A percentile compares a stretch with the other conserved stretches of the same genome.
Evolutionary conservation across 2,888 invertebrate genomes (phyloP).

Genomic region (Tolmerus cingulatus): DNA sequence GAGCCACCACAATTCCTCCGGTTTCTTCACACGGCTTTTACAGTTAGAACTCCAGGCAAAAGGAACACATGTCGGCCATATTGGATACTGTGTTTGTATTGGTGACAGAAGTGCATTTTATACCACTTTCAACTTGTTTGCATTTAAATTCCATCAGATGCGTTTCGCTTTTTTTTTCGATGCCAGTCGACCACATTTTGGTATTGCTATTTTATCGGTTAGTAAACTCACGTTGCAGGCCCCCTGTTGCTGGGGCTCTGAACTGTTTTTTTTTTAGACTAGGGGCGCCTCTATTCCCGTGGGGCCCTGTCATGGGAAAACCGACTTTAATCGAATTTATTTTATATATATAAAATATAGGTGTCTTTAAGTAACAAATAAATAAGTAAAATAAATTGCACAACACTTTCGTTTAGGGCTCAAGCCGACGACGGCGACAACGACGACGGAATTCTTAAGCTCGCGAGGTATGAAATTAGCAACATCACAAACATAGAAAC

Average conservation of each 20-base stretch:
- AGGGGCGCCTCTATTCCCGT: background rate
- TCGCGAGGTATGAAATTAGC: background rate
- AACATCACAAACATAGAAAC: background rate
- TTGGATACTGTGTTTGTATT: constrained; percentile 7
- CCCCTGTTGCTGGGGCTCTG: background rate
- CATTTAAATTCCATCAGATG: constrained; percentile 12
- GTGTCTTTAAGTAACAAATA: background rate
- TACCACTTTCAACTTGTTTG: constrained; percentile 24
- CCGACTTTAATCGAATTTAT: background rate
- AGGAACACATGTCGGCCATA: constrained; percentile 15
- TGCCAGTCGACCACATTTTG: background rate
- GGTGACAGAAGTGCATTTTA: constrained; percentile 18
- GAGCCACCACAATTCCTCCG: background rate
- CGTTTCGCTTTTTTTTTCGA: background rate
- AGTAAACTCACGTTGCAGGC: background rate
- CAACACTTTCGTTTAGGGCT: background rate
- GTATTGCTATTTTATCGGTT: background rate
- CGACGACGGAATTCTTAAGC: background rate
- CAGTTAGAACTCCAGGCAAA: constrained; percentile 6
- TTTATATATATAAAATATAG: background rate
- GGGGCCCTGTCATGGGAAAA: background rate
- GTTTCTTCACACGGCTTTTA: background rate
- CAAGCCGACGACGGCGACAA: background rate
- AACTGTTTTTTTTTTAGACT: background rate
- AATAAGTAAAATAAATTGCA: background rate